Percentiles rank a stretch among this genome's conserved stretches.
phyloP scores from a whole-genome alignment of 2,888 invertebrate genomes.

The Ormia ochracea region DNA sequence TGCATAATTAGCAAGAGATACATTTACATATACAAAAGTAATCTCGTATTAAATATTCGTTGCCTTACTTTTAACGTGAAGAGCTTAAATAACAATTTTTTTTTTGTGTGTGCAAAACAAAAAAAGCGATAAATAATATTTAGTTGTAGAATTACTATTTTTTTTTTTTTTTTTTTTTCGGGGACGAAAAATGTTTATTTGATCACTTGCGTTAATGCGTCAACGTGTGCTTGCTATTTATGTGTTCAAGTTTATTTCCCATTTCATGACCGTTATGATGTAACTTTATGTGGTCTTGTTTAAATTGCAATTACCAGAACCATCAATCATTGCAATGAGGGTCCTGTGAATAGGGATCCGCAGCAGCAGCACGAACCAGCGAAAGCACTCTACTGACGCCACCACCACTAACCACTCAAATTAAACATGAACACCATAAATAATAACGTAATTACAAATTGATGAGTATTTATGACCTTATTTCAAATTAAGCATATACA shows the following conservation, averaged over 20 bases:
- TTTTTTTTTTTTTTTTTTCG: too few relatives aligned
- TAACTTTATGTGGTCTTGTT: slow-evolving; percentile 22
- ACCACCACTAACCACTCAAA: background rate
- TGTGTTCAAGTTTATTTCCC: slow-evolving; percentile 22
- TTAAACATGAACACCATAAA: background rate
- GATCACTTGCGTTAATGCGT: background rate
- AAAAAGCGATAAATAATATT: too few relatives aligned
- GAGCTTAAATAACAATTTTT: too few relatives aligned
- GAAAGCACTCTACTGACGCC: background rate
- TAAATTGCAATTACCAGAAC: background rate
- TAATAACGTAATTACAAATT: slow-evolving; percentile 1
- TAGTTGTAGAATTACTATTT: too few relatives aligned
- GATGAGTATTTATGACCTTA: background rate
- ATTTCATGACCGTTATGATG: slow-evolving; percentile 42
- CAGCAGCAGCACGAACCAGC: background rate
- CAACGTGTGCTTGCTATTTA: background rate
- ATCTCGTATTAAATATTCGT: too few relatives aligned
- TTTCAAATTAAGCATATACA: background rate
- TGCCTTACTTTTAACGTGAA: too few relatives aligned
- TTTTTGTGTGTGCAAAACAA: too few relatives aligned
- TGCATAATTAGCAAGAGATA: too few relatives aligned
- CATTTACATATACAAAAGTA: too few relatives aligned
- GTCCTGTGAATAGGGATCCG: background rate
- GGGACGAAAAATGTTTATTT: too few relatives aligned
- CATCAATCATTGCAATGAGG: slow-evolving; percentile 15